These are phyloP conservation scores for Anagrus nilaparvatae DNA, from an alignment of 1,140 invertebrate species.

Conservation along the genomic window DNA sequence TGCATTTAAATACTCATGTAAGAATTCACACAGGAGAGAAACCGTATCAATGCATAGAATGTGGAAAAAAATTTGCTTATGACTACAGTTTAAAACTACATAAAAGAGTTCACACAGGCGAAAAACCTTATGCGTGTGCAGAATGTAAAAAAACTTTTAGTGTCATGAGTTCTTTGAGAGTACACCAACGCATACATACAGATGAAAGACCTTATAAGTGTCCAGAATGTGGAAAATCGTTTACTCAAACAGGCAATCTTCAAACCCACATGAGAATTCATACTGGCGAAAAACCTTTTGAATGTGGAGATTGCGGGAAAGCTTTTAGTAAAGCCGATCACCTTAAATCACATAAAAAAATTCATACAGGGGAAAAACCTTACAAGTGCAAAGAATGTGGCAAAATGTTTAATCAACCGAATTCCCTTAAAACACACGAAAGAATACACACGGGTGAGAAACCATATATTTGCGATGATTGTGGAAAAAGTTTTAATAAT, in stretches of 20 bases:
- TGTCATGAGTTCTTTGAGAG: slow-evolving; percentile 40
- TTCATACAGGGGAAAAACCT: slow-evolving; percentile 54
- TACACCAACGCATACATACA: slow-evolving; percentile 45
- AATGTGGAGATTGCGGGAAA: slow-evolving; percentile 66
- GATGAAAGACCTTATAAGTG: slow-evolving; percentile 8
- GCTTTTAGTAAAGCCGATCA: slow-evolving; percentile 58
- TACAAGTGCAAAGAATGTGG: slow-evolving; percentile 58
- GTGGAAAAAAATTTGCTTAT: slow-evolving; percentile 18
- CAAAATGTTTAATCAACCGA: slow-evolving; percentile 62
- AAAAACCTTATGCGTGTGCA: slow-evolving; percentile 51
- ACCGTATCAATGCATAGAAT: slow-evolving; percentile 5
- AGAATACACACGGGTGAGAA: slow-evolving; percentile 54
- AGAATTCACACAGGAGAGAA: slow-evolving; percentile 22
- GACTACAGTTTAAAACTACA: too few relatives aligned
- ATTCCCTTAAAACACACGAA: slow-evolving; percentile 8
- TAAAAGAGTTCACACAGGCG: slow-evolving; percentile 52
- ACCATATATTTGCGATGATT: slow-evolving; percentile 56
- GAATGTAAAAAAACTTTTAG: slow-evolving; percentile 46
- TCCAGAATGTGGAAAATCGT: slow-evolving; percentile 13
- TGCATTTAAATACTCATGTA: too few relatives aligned
- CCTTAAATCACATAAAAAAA: slow-evolving; percentile 56
- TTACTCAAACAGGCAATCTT: slow-evolving; percentile 37
- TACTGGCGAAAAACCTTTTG: slow-evolving; percentile 70
- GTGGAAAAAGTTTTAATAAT: slow-evolving; percentile 58
- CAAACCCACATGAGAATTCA: slow-evolving; percentile 62